Percentiles rank a stretch among this genome's conserved stretches.
These are phyloP conservation scores for Bacillus rossius DNA, from an alignment of 1,140 invertebrate species.

Conservation along the genomic window DNA sequence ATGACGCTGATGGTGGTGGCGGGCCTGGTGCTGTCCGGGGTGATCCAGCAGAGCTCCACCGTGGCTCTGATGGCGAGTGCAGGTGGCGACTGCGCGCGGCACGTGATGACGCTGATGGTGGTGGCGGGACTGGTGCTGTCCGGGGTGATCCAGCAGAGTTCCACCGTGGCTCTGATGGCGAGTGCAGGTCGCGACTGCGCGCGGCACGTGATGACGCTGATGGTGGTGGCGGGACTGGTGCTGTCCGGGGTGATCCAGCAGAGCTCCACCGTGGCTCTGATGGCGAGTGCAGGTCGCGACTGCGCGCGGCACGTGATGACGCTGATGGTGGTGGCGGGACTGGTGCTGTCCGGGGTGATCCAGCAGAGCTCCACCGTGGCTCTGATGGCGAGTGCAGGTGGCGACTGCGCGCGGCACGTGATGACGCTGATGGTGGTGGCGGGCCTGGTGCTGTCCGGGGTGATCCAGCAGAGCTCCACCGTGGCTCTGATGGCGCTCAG, in stretches of 20 bases:
- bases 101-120: conserved; percentile 45
- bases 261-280: conserved; percentile 40
- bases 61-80: conserved; percentile 37
- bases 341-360: conserved; percentile 40
- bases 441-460: conserved; percentile 40
- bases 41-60: conserved; percentile 40
- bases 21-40: conserved; percentile 40
- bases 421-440: conserved; percentile 45
- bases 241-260: conserved; percentile 39
- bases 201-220: conserved; percentile 45
- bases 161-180: conserved; percentile 36
- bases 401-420: conserved; percentile 47
- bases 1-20: conserved; percentile 45
- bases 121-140: conserved; percentile 41
- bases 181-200: conserved; percentile 46
- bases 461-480: conserved; percentile 40
- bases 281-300: conserved; percentile 42
- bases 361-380: conserved; percentile 41
- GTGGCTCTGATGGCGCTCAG: conserved; percentile 40
- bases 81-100: conserved; percentile 48
- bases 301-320: conserved; percentile 47
- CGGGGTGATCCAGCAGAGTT: conserved; percentile 41
- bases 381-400: conserved; percentile 37
- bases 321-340: conserved; percentile 43
- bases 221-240: conserved; percentile 42